Percentiles rank a stretch among this genome's conserved stretches.
Evolutionary conservation across 2,888 invertebrate genomes (phyloP).

Genomic region (Scaeva pyrastri): DNA sequence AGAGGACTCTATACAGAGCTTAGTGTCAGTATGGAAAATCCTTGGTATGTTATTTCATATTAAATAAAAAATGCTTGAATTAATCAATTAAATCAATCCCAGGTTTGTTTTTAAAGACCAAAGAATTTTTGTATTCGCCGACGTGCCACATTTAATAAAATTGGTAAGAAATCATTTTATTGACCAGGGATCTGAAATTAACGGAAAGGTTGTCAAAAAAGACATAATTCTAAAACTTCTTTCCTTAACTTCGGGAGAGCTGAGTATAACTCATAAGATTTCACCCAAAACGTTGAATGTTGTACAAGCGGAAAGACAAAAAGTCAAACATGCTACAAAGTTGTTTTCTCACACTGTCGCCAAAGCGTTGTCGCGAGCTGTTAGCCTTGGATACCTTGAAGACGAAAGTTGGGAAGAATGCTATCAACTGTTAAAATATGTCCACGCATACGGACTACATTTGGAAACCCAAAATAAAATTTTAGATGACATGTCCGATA

Average conservation of each 20-base stretch:
- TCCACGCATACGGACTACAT: too few species aligned
- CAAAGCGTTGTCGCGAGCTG: background rate
- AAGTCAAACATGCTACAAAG: background rate
- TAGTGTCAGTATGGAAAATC: background rate
- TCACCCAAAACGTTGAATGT: background rate
- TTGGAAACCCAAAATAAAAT: too few species aligned
- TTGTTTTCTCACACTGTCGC: background rate
- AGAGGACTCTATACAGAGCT: too few species aligned
- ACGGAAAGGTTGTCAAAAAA: background rate
- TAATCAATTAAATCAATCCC: too few species aligned
- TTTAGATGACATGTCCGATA: too few species aligned
- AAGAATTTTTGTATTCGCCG: too few species aligned
- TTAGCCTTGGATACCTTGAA: background rate
- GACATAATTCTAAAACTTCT: background rate
- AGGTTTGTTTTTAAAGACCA: too few species aligned
- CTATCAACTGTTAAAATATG: background rate
- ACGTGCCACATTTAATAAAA: too few species aligned
- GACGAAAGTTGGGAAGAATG: slow-evolving; percentile 3
- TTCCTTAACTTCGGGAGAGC: background rate
- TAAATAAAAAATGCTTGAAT: slow-evolving; percentile 39
- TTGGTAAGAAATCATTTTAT: background rate
- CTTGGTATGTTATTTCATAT: background rate
- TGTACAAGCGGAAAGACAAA: background rate
- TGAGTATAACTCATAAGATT: background rate
- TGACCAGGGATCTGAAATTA: background rate